Evolutionary conservation across 2,888 invertebrate genomes (phyloP).

Genomic region (Dinocampus coccinellae): DNA sequence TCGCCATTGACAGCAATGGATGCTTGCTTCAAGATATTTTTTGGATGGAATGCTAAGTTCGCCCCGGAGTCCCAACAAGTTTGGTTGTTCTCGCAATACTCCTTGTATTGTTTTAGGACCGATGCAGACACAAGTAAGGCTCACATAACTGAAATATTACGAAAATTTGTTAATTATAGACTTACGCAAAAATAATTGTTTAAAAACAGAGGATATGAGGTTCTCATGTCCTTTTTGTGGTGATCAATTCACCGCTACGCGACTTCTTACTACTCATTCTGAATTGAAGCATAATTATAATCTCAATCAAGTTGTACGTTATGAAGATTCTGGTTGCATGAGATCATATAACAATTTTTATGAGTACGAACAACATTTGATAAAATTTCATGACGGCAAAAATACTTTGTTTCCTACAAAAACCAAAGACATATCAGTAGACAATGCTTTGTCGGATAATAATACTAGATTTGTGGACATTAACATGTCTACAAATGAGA

Average conservation of each 20-base stretch:
- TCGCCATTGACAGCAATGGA: constrained; percentile 33
- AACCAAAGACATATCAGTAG: neutral
- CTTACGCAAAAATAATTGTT: too few relatives aligned
- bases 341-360: constrained; percentile 16
- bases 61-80: too few relatives aligned
- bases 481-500: too few relatives aligned
- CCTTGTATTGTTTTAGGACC: too few relatives aligned
- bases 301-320: constrained; percentile 3
- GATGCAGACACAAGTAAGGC: too few relatives aligned
- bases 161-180: too few relatives aligned
- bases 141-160: too few relatives aligned
- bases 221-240: too few relatives aligned
- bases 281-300: constrained; percentile 23
- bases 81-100: too few relatives aligned
- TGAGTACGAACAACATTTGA: constrained; percentile 20
- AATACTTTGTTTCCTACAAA: neutral
- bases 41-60: constrained; percentile 7
- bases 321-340: constrained; percentile 10
- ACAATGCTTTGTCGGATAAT: too few relatives aligned
- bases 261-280: neutral
- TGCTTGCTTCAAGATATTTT: constrained; percentile 34
- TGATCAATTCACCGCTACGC: neutral
- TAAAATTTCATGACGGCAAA: neutral
- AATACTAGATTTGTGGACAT: too few relatives aligned
- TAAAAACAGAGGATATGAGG: too few relatives aligned